Evolutionary conservation across 2,888 invertebrate species (phyloP).

Genomic region (Gandaritis pyraliata): DNA sequence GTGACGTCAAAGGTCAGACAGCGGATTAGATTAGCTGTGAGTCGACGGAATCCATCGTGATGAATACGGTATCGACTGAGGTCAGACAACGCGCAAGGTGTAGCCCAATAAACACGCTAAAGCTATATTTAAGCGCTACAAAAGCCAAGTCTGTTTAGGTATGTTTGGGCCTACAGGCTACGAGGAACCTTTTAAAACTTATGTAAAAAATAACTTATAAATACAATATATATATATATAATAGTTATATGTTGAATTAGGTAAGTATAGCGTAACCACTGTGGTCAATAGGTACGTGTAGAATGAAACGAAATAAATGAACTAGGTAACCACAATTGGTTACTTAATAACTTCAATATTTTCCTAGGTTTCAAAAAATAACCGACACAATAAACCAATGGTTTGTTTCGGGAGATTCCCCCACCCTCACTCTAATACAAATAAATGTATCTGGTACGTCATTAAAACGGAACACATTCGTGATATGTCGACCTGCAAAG

Average conservation of each 20-base stretch:
- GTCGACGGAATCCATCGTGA: slow-evolving; percentile 30
- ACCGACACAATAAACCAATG: slow-evolving; percentile 24
- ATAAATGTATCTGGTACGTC: slow-evolving; percentile 14
- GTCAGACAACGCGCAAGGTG: slow-evolving; percentile 16
- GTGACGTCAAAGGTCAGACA: slow-evolving; percentile 37
- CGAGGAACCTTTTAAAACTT: no score
- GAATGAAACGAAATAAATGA: no score
- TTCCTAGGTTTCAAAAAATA: slow-evolving; percentile 4
- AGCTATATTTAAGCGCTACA: background rate
- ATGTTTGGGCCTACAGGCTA: no score
- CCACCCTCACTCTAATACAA: slow-evolving; percentile 20
- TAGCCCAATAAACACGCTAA: slow-evolving; percentile 3
- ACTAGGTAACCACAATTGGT: no score
- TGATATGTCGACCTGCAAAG: slow-evolving; percentile 40
- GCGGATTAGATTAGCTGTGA: slow-evolving; percentile 37
- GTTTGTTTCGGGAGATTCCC: slow-evolving; percentile 19
- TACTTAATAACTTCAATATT: no score
- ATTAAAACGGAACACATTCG: slow-evolving; percentile 41
- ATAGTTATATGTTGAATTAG: no score
- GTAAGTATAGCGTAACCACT: no score
- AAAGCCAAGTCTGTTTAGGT: no score
- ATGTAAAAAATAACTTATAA: no score
- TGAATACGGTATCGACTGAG: slow-evolving; percentile 15
- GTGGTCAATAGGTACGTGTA: no score
- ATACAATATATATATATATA: no score